Percentiles rank a stretch among this genome's conserved stretches.
phyloP scores from a whole-genome alignment of 2,797 vertebrate genomes.

The Protosalanx chinensis region DNA sequence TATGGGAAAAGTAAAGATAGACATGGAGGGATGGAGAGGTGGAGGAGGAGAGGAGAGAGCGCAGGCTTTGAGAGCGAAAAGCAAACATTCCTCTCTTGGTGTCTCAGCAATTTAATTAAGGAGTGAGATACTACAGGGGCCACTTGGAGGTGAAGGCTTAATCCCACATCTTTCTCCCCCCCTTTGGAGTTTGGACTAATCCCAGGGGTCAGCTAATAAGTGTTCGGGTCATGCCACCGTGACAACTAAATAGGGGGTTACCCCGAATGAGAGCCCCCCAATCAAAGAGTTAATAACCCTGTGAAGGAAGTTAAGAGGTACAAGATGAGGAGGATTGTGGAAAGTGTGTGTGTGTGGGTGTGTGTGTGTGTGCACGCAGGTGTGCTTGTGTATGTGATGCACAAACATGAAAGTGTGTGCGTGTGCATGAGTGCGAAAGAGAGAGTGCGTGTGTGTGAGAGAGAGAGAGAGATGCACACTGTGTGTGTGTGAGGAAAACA shows the following conservation, averaged over 20 bases:
- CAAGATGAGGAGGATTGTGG: conserved; percentile 49
- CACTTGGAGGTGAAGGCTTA: conserved; percentile 66
- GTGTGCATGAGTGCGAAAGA: conserved; percentile 9
- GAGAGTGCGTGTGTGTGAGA: conserved; percentile 16
- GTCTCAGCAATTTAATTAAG: conserved; percentile 92
- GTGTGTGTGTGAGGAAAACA: too few relatives aligned
- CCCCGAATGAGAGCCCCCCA: conserved; percentile 46
- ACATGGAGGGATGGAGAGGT: conserved; percentile 13
- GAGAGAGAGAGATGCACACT: neutral
- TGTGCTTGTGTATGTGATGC: conserved; percentile 1
- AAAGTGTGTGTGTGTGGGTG: conserved; percentile 3
- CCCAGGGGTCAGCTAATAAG: conserved; percentile 73
- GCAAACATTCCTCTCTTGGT: conserved; percentile 84
- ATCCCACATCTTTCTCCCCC: conserved; percentile 25
- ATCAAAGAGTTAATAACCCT: conserved; percentile 64
- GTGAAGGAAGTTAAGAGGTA: conserved; percentile 59
- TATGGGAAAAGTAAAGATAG: conserved; percentile 73
- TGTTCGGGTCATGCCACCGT: conserved; percentile 71
- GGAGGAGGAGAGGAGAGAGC: conserved; percentile 35
- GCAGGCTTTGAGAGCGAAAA: conserved; percentile 35
- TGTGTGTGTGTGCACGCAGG: neutral
- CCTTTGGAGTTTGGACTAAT: conserved; percentile 62
- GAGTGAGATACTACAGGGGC: conserved; percentile 61
- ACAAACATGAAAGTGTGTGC: conserved; percentile 12
- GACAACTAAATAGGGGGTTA: conserved; percentile 63